phyloP scores from a whole-genome alignment of 2,113 vertebrate genomes.

The Oryzias curvinotus region DNA sequence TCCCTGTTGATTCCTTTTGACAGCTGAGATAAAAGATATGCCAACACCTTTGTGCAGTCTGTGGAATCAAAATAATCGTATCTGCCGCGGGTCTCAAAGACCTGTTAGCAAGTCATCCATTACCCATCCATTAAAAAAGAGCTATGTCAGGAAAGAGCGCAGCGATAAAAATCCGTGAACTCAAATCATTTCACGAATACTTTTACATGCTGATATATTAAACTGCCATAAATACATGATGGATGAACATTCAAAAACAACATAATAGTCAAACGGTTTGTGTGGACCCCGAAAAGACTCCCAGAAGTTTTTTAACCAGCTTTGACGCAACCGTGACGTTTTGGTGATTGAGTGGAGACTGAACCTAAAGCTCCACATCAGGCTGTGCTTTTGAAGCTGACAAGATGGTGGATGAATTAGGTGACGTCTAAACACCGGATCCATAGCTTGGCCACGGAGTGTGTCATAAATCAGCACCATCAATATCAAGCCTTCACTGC shows the following conservation, averaged over 20 bases:
- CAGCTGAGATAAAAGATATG: constrained; percentile 35
- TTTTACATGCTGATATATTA: background rate
- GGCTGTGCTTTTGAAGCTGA: constrained; percentile 30
- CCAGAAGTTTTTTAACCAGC: constrained; percentile 38
- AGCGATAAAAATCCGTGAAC: constrained; percentile 13
- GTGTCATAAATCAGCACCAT: constrained; percentile 52
- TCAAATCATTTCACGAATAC: background rate
- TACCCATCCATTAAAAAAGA: constrained; percentile 23
- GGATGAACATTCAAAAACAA: constrained; percentile 1
- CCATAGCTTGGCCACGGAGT: constrained; percentile 30
- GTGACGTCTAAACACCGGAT: constrained; percentile 55
- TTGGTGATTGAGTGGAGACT: constrained; percentile 35
- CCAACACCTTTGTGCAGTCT: constrained; percentile 31
- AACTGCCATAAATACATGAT: constrained; percentile 7
- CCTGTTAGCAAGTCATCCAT: constrained; percentile 45
- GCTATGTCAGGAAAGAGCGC: constrained; percentile 19
- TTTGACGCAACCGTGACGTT: constrained; percentile 12
- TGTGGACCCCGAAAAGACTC: constrained; percentile 30
- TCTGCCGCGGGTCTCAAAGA: constrained; percentile 27
- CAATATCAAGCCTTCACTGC: constrained; percentile 25
- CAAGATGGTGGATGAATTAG: constrained; percentile 53
- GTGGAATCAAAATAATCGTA: constrained; percentile 43
- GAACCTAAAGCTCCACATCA: constrained; percentile 31
- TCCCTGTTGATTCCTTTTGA: constrained; percentile 37
- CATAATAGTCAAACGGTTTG: constrained; percentile 16